Evolutionary conservation across 2,797 vertebrate genomes (phyloP).

Genomic region (Huso huso): DNA sequence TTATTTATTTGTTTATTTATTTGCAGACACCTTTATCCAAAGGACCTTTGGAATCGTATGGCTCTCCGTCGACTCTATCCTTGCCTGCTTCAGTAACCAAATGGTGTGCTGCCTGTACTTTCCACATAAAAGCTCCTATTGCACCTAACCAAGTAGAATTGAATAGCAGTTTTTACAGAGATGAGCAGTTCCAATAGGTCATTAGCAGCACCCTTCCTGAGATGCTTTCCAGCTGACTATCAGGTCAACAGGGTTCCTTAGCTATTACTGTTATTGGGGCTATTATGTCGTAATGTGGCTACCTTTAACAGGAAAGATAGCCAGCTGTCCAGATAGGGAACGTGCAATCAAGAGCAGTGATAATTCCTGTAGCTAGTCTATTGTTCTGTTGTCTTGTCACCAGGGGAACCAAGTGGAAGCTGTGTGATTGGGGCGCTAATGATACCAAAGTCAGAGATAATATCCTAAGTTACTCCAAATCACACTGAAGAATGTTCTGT

Average conservation of each 20-base stretch:
- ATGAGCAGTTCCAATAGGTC: no score
- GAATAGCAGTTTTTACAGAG: no score
- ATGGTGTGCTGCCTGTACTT: no score
- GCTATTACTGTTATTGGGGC: conserved; percentile 3
- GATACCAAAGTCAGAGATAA: conserved; percentile 10
- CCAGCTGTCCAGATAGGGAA: conserved; percentile 9
- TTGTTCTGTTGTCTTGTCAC: conserved; percentile 15
- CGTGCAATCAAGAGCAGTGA: conserved; percentile 5
- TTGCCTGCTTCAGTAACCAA: no score
- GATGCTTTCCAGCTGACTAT: not conserved
- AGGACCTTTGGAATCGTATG: no score
- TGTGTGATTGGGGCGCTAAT: conserved; percentile 9
- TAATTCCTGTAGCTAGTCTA: conserved; percentile 14
- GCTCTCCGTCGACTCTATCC: no score
- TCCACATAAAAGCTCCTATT: no score
- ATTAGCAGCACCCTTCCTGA: no score
- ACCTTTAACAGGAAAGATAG: conserved; percentile 13
- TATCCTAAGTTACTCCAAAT: not conserved
- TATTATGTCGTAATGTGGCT: conserved; percentile 5
- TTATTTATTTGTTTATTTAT: no score
- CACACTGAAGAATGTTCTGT: conserved; percentile 15
- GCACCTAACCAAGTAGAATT: no score
- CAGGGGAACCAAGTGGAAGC: conserved; percentile 1
- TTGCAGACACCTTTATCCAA: no score
- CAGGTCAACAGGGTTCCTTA: not conserved